Evolutionary conservation across 1,140 invertebrate genomes (phyloP).

Genomic region (Zaprionus kolodkinae): DNA sequence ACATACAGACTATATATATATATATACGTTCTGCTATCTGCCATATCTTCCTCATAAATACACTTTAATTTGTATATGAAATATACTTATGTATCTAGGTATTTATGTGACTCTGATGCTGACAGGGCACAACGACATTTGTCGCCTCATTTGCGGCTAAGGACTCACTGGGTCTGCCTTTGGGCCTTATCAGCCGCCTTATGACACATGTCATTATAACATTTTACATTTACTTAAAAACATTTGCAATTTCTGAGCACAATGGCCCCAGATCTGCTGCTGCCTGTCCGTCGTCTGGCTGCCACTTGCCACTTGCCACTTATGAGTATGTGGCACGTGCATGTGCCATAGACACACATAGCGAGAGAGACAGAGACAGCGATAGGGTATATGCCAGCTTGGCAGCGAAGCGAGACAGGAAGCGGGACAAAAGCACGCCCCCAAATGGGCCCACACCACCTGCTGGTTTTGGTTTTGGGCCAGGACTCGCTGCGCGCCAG

Average conservation of each 20-base stretch:
- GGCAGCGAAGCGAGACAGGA: slow-evolving; percentile 44
- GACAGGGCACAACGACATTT: neutral
- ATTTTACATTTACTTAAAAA: slow-evolving; percentile 81
- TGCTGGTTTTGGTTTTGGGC: slow-evolving; percentile 61
- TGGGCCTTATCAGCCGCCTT: slow-evolving; percentile 38
- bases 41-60: neutral
- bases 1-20: too few species aligned
- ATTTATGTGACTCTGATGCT: neutral
- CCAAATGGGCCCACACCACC: slow-evolving; percentile 63
- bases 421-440: slow-evolving; percentile 48
- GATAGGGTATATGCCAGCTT: neutral
- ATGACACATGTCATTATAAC: slow-evolving; percentile 77
- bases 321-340: slow-evolving; percentile 64
- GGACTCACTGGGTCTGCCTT: slow-evolving; percentile 12
- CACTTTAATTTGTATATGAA: neutral
- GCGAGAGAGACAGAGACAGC: slow-evolving; percentile 23
- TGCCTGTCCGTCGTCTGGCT: slow-evolving; percentile 13
- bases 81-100: neutral
- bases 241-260: slow-evolving; percentile 74
- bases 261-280: slow-evolving; percentile 35
- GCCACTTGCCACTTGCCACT: slow-evolving; percentile 59
- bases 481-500: slow-evolving; percentile 40
- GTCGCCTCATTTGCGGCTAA: slow-evolving; percentile 10
- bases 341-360: slow-evolving; percentile 30
- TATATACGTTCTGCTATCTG: too few species aligned